phyloP scores from a whole-genome alignment of 2,113 vertebrate genomes.

The Heloderma charlesbogerti region DNA sequence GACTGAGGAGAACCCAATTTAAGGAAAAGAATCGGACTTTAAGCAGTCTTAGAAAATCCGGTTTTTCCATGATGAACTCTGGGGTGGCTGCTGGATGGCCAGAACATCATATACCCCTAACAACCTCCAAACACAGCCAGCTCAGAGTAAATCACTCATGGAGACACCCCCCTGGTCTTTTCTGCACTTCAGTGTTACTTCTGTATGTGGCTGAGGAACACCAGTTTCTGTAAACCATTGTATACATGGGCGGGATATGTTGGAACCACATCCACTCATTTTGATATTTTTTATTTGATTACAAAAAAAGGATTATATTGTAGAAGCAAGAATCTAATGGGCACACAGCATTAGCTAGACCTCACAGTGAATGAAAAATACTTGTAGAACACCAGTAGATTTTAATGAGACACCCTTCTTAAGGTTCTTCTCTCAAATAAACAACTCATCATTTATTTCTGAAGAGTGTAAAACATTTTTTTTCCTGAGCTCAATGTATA shows the following conservation, averaged over 20 bases:
- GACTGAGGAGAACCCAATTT: too few species aligned
- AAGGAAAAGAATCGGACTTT: too few species aligned
- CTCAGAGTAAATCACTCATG: too few species aligned
- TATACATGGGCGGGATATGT: not conserved
- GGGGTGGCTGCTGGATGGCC: too few species aligned
- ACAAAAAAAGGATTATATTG: not conserved
- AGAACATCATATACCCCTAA: too few species aligned
- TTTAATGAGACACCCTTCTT: not conserved
- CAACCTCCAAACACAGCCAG: too few species aligned
- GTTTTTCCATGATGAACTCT: too few species aligned
- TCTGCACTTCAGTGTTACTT: not conserved
- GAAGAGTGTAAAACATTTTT: not conserved
- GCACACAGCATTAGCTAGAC: not conserved
- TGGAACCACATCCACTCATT: not conserved
- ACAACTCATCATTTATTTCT: not conserved
- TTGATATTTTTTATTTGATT: not conserved
- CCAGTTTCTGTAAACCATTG: not conserved
- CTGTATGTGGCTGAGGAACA: not conserved
- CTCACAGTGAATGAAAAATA: not conserved
- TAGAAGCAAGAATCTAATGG: not conserved
- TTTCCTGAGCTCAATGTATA: accelerated
- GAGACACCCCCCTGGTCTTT: not conserved
- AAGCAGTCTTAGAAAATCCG: too few species aligned
- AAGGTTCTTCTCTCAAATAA: not conserved
- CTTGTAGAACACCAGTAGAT: not conserved